Evolutionary conservation across 2,113 vertebrate species (phyloP), one percentile per base, ranked within the genome.

Genomic region (Pseudopipra pipra): DNA sequence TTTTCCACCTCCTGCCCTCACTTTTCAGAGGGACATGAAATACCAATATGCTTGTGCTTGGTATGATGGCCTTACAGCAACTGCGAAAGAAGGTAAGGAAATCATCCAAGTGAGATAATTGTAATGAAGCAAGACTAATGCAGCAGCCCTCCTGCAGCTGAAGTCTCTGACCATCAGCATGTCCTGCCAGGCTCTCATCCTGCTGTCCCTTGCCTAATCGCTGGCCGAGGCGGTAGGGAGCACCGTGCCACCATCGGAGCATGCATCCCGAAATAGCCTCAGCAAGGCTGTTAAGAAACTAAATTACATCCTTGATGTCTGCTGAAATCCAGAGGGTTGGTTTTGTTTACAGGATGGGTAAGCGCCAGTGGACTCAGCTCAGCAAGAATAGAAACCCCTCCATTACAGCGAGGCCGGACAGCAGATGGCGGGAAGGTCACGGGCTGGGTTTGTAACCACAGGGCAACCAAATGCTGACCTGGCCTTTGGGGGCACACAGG

Each of bases 221-320:
- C 59, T 75, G 74, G 80, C 84, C 31, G 7, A 87, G 66, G 72
- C 71, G 51, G 56, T 6, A 47, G 21, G 70, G 61, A 92, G 68
- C 4, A 9, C 81, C 8, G 0, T 4, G 18, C 68, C 30, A 43
- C 75, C 75, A 58, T 83, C 22, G 11, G 37, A 59, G 87, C 16
- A 5, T 18, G 62, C 11, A 7, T 41, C 88, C 92, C 4, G 33
- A 95, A 90, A 95, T 81, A 96, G 95, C 82, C 89, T 96, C 92
- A 47, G 91, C 87, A 39, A 97, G 93, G 89, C 96, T 96, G 95
- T 98, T 97, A 97, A 94, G 96, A 92, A 97, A 97, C 97, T 96
- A 98, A 98, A 98, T 98, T 98, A 97, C 92, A 98, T 91, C 94
- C 93, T 97, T 97, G 97, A 92, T 95, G 94, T 97, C 95, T 66